Percentiles rank a stretch among this genome's conserved stretches.
phyloP scores from a whole-genome alignment of 1,140 invertebrate genomes.

The Ctenoplectra terminalis region DNA sequence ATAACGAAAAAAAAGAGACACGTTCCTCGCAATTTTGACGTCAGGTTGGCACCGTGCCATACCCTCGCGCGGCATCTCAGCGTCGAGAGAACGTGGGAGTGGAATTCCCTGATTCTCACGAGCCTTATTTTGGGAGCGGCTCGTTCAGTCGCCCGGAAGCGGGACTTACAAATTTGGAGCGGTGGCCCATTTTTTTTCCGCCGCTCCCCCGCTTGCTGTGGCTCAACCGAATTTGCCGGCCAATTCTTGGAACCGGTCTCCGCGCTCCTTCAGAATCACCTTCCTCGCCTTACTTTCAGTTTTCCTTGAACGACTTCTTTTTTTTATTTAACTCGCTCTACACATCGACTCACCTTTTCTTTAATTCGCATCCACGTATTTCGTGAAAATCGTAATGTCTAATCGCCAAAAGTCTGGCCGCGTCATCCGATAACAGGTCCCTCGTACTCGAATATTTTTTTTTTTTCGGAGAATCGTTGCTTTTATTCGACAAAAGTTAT shows the following conservation, averaged over 20 bases:
- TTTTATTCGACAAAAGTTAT: not conserved
- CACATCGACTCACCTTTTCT: not conserved
- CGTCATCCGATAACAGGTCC: not conserved
- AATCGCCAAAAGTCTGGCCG: not conserved
- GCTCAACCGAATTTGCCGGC: conserved; percentile 31
- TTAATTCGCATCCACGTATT: not conserved
- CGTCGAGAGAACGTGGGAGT: conserved; percentile 62
- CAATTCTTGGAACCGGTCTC: conserved; percentile 38
- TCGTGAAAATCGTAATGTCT: not conserved
- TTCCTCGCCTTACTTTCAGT: conserved; percentile 33
- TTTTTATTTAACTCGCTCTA: conserved; percentile 7
- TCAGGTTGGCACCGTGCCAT: conserved; percentile 59
- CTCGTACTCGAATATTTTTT: not conserved
- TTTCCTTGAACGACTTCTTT: conserved; percentile 5
- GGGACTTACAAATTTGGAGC: conserved; percentile 63
- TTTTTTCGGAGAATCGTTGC: no score
- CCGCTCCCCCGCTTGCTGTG: not conserved
- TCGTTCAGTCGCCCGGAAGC: conserved; percentile 51
- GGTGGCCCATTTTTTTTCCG: conserved; percentile 45
- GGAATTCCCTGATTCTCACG: conserved; percentile 73
- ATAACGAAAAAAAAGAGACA: conserved; percentile 51
- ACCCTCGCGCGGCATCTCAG: conserved; percentile 25
- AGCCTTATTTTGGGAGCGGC: conserved; percentile 64
- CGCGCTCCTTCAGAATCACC: conserved; percentile 24
- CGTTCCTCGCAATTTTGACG: conserved; percentile 52